A percentile compares a stretch with the other conserved stretches of the same genome.
Evolutionary conservation across 2,888 invertebrate genomes (phyloP).

Genomic region (Epinotia bilunana): DNA sequence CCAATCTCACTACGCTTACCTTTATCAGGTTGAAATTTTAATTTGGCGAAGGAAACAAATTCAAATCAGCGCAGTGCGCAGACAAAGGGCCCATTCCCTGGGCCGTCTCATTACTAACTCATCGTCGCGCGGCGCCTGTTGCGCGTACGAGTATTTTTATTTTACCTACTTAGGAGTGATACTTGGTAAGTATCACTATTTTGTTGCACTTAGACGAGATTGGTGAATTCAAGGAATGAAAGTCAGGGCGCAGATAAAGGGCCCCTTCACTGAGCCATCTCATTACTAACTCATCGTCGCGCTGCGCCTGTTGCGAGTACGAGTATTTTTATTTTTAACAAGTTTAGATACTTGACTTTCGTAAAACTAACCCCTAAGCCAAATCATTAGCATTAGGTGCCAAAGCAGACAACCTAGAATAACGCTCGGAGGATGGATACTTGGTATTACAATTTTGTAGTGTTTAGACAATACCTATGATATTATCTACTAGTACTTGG

Average conservation of each 20-base stretch:
- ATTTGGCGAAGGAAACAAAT: slow-evolving; percentile 41
- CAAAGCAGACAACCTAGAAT: too few relatives aligned
- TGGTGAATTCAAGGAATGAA: too few relatives aligned
- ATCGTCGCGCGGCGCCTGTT: slow-evolving; percentile 29
- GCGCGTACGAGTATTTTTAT: slow-evolving; percentile 32
- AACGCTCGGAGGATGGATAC: too few relatives aligned
- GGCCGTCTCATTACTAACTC: slow-evolving; percentile 44
- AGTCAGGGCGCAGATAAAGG: slow-evolving; percentile 33
- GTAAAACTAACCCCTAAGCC: too few relatives aligned
- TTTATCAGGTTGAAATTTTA: slow-evolving; percentile 40
- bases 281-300: slow-evolving; percentile 43
- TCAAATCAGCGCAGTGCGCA: slow-evolving; percentile 41
- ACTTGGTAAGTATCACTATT: slow-evolving; percentile 7
- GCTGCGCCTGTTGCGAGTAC: slow-evolving; percentile 13
- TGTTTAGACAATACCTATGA: too few relatives aligned
- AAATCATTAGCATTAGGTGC: too few relatives aligned
- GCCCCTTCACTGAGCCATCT: slow-evolving; percentile 38
- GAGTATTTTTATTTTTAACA: slow-evolving; percentile 20
- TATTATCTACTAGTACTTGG: too few relatives aligned
- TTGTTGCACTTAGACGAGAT: background rate
- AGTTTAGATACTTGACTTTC: slow-evolving; percentile 14
- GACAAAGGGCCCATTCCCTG: slow-evolving; percentile 40
- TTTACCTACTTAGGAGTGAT: background rate
- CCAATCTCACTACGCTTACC: slow-evolving; percentile 18
- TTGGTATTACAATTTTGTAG: too few relatives aligned